Evolutionary conservation across 2,888 invertebrate species (phyloP).

Genomic region (Fragum sueziense): DNA sequence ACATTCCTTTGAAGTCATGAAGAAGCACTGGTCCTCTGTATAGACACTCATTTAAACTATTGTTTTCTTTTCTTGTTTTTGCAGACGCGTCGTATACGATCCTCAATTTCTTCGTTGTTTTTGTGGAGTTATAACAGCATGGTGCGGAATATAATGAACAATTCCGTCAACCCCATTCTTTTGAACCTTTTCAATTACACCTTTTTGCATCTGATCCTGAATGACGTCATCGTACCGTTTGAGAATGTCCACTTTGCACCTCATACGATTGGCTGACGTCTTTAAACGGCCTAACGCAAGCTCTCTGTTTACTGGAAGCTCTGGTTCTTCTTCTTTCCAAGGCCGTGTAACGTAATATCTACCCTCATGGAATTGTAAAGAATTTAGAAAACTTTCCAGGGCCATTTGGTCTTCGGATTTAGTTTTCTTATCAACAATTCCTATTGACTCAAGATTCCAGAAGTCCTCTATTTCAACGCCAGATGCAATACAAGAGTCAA

Average conservation of each 20-base stretch:
- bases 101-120: conserved; percentile 21
- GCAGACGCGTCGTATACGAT: conserved; percentile 32
- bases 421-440: conserved; percentile 8
- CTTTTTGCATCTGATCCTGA: conserved; percentile 25
- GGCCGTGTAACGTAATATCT: conserved; percentile 37
- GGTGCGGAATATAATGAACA: conserved; percentile 38
- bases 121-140: conserved; percentile 30
- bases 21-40: conserved; percentile 31
- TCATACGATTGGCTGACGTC: conserved; percentile 18
- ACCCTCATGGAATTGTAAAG: conserved; percentile 25
- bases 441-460: conserved; percentile 37
- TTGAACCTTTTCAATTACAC: conserved; percentile 37
- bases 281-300: conserved; percentile 34
- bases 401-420: conserved; percentile 17
- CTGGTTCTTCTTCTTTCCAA: conserved; percentile 26
- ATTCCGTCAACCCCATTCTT: background rate
- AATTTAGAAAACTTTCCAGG: conserved; percentile 24
- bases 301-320: conserved; percentile 26
- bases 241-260: conserved; percentile 30
- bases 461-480: conserved; percentile 29
- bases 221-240: conserved; percentile 30
- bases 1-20: conserved; percentile 23
- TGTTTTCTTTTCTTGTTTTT: conserved; percentile 4
- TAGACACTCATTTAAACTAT: conserved; percentile 33
- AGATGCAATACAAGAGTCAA: background rate